A percentile compares a stretch with the other conserved stretches of the same genome.
phyloP scores from a whole-genome alignment of 2,797 vertebrate genomes.

The Manis crassicaudata region DNA sequence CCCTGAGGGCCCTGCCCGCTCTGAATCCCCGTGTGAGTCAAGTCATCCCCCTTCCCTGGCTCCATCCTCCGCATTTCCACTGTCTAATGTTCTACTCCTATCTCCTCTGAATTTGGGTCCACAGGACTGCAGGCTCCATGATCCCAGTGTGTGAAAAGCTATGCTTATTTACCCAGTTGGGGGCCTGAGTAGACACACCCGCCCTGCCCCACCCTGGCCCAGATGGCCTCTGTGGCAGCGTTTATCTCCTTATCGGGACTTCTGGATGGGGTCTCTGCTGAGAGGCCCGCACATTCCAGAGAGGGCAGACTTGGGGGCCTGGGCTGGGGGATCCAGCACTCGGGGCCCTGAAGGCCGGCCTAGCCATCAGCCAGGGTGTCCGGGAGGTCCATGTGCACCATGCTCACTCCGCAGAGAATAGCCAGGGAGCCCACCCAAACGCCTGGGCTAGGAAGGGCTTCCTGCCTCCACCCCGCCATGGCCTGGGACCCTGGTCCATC shows the following conservation, averaged over 20 bases:
- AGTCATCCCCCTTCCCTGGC: no score
- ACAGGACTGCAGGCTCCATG: background rate
- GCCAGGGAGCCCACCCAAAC: background rate
- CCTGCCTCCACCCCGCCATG: background rate
- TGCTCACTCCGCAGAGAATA: background rate
- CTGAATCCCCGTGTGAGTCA: no score
- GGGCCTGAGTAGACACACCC: background rate
- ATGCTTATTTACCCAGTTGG: background rate
- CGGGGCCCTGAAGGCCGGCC: background rate
- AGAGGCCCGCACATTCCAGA: rapidly evolving
- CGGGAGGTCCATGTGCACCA: background rate
- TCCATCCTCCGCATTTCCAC: rapidly evolving
- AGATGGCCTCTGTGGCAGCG: rapidly evolving
- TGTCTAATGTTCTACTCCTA: background rate
- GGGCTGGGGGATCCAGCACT: background rate
- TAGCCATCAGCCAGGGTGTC: background rate
- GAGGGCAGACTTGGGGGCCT: background rate
- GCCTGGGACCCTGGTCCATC: slow-evolving; percentile 37
- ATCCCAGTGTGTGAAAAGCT: background rate
- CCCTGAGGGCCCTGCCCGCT: background rate
- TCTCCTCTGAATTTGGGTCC: background rate
- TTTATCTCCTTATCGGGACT: background rate
- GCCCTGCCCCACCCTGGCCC: background rate
- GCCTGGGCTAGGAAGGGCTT: slow-evolving; percentile 55
- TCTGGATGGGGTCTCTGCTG: background rate